Base-by-base conservation (phyloP, 2,113 vertebrate genomes). In the Tachuris rubrigastra region DNA sequence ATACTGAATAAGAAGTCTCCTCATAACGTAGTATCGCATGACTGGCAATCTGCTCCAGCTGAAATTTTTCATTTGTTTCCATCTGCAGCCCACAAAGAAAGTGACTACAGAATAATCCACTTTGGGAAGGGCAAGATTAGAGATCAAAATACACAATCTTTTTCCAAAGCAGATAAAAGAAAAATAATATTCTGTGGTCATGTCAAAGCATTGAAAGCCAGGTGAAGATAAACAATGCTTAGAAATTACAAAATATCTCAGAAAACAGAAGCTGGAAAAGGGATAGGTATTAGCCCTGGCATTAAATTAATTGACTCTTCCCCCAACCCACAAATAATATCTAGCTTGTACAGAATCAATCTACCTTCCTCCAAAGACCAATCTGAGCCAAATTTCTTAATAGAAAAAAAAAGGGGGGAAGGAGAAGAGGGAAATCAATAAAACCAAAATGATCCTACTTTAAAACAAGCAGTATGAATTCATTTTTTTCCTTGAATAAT, bases 301-400 rank as follows among this genome's bases (percentile, higher is more conserved):
- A 75, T 86, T 41, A 87, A 85, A 91, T 90, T 81, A 84, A 90
- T 77, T 90, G 73, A 52, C 52, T 93, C 47, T 94, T 78, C 44
- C 44, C 17, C 44, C 39, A 74, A 23, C 60, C 56, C 33, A 68
- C 60, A 62, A 74, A 91, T 95, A 83, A 67, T 50, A 75, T 52
- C 59, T 68, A 85, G 37, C 35, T 84, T 65, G 23, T 49, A 71
- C 24, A 85, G 79, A 89, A 84, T 60, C 83, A 89, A 74, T 93
- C 93, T 77, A 37, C 52, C 68, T 79, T 89, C 21, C 58, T 92
- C 31, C 35, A 88, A 88, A 78, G 60, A 87, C 58, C 39, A 86
- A 65, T 88, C 47, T 86, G 79, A 77, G 42, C 67, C 50, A 94
- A 80, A 93, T 90, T 92, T 93, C 65, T 65, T 77, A 76, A 63